phyloP scores from a whole-genome alignment of 53 echinoderm and acorn worm species.

The Patiria pectinifera region DNA sequence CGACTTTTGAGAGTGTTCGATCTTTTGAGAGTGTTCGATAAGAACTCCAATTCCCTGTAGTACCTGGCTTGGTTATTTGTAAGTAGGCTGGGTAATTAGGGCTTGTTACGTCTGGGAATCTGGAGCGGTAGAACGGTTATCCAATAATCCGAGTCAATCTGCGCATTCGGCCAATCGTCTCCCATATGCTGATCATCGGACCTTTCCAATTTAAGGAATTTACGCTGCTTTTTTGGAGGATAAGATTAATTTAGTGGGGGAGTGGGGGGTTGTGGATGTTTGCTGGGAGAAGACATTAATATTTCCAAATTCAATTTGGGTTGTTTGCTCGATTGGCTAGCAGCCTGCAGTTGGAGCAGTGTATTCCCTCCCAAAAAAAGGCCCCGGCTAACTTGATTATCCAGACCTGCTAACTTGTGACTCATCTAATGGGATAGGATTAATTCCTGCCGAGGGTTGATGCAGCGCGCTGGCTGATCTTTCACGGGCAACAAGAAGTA shows the following conservation, averaged over 20 bases:
- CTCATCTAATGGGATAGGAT: constrained; percentile 40
- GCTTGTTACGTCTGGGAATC: no score
- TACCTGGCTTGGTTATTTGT: no score
- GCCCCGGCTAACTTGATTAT: neutral
- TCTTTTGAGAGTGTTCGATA: neutral
- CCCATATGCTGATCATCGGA: no score
- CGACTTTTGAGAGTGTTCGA: no score
- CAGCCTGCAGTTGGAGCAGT: neutral
- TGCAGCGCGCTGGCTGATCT: constrained; percentile 6
- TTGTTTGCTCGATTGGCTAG: neutral
- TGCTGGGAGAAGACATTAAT: neutral
- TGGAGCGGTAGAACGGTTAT: no score
- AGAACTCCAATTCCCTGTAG: no score
- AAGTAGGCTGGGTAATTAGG: no score
- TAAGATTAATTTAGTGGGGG: neutral
- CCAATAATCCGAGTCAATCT: no score
- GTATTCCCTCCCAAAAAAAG: neutral
- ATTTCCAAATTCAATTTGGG: constrained; percentile 6
- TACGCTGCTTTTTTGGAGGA: neutral
- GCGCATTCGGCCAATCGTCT: no score
- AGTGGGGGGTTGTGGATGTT: neutral
- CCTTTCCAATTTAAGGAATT: neutral
- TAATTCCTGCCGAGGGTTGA: neutral
- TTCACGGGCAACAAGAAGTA: neutral
- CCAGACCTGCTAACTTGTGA: neutral